These are phyloP conservation scores for Phalacrocorax aristotelis DNA, from an alignment of 2,113 vertebrate species.

Conservation along the genomic window DNA sequence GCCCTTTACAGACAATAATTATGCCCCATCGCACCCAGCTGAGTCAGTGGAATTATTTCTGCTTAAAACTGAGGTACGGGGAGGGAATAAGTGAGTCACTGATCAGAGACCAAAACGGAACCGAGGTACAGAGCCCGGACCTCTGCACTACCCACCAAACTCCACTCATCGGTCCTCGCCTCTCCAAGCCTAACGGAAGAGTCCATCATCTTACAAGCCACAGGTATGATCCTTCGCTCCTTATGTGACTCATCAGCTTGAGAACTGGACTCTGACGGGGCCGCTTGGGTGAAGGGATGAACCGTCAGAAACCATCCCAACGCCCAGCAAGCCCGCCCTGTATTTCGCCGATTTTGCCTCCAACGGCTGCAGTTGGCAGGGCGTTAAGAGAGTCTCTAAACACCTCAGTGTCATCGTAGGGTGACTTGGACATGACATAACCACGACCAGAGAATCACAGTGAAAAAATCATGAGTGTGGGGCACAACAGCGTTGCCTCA, in stretches of 20 bases:
- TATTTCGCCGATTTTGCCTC: not conserved
- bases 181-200: not conserved
- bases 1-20: not conserved
- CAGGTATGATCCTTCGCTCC: not conserved
- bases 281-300: not conserved
- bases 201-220: not conserved
- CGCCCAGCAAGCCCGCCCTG: fast-evolving
- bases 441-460: not conserved
- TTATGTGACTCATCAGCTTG: not conserved
- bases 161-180: not conserved
- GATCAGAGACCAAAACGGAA: not conserved
- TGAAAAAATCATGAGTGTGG: not conserved
- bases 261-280: not conserved
- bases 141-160: not conserved
- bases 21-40: not conserved
- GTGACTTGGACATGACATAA: not conserved
- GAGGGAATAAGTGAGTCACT: not conserved
- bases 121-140: not conserved
- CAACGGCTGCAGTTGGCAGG: not conserved
- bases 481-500: fast-evolving
- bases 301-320: not conserved
- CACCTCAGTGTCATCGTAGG: not conserved
- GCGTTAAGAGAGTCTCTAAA: not conserved
- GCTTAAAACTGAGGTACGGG: not conserved
- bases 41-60: conserved; percentile 17